Evolutionary conservation across 1,140 invertebrate genomes (phyloP).

Genomic region (Hylaeus anthracinus): DNA sequence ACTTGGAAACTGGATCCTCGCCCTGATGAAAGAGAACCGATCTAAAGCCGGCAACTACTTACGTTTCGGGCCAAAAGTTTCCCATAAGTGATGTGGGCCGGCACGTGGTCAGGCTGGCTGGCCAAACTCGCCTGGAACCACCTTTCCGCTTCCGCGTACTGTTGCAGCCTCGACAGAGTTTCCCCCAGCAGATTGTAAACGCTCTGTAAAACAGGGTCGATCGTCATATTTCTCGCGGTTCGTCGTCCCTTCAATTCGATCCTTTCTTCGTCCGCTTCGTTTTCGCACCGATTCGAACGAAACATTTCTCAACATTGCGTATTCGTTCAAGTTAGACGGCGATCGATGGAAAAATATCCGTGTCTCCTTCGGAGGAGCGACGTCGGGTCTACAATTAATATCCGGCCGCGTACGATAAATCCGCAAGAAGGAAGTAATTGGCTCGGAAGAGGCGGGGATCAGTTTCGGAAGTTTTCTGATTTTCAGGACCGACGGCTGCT

Average conservation of each 20-base stretch:
- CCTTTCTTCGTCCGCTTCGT: neutral
- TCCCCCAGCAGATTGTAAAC: slow-evolving; percentile 94
- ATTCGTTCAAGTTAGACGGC: too few species aligned
- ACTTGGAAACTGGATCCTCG: slow-evolving; percentile 41
- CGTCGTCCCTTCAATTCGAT: too few species aligned
- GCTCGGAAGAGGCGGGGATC: slow-evolving; percentile 9
- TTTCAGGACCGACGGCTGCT: slow-evolving; percentile 55
- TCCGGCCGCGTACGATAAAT: slow-evolving; percentile 28
- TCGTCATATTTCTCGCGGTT: neutral
- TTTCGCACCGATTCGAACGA: too few species aligned
- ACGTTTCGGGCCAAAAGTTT: slow-evolving; percentile 95
- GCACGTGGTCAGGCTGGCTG: slow-evolving; percentile 92
- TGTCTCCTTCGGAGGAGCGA: neutral
- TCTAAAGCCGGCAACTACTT: slow-evolving; percentile 78
- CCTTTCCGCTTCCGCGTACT: slow-evolving; percentile 90
- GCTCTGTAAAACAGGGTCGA: slow-evolving; percentile 81
- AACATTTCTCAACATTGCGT: too few species aligned
- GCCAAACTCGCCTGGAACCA: slow-evolving; percentile 91
- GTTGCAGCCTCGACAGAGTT: slow-evolving; percentile 89
- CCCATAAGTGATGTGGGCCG: slow-evolving; percentile 94
- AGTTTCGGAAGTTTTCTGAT: slow-evolving; percentile 63
- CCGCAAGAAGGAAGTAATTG: slow-evolving; percentile 42
- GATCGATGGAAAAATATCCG: neutral
- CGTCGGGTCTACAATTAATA: slow-evolving; percentile 23
- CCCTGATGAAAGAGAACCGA: slow-evolving; percentile 52